phyloP scores from a whole-genome alignment of 2,888 invertebrate species.

The Ryuthela nishihirai region DNA sequence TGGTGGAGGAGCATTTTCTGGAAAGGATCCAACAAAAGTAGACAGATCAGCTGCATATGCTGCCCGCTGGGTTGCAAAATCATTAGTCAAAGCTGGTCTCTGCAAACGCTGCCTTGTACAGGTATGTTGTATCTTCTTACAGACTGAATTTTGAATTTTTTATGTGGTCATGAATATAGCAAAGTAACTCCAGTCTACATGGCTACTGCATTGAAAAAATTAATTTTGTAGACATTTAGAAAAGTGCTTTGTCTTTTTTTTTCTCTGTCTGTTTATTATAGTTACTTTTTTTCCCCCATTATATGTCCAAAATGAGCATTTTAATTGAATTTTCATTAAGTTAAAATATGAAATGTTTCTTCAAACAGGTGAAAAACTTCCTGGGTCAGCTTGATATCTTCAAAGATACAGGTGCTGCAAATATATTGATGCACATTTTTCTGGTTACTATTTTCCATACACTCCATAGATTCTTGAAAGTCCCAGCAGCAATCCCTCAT shows the following conservation, averaged over 20 bases:
- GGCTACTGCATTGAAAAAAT: background rate
- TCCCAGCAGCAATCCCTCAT: too few species aligned
- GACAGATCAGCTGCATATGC: slow-evolving; percentile 59
- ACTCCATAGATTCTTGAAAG: too few species aligned
- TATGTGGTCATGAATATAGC: too few species aligned
- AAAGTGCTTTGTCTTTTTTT: background rate
- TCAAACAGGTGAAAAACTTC: too few species aligned
- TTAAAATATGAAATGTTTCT: too few species aligned
- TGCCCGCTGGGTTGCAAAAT: slow-evolving; percentile 59
- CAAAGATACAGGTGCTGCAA: too few species aligned
- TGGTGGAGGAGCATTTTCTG: slow-evolving; percentile 59
- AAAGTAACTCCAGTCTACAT: background rate
- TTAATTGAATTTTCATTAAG: too few species aligned
- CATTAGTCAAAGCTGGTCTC: slow-evolving; percentile 56
- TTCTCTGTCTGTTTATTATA: background rate
- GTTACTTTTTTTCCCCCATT: background rate
- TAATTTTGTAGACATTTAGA: background rate
- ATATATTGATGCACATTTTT: too few species aligned
- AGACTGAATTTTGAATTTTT: background rate
- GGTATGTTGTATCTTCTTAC: slow-evolving; percentile 45
- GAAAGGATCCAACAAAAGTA: slow-evolving; percentile 54
- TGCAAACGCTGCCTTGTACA: slow-evolving; percentile 57
- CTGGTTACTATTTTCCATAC: too few species aligned
- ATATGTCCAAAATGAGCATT: too few species aligned
- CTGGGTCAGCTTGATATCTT: too few species aligned